phyloP scores from a whole-genome alignment of 2,797 vertebrate genomes.

The Novumbra hubbsi region DNA sequence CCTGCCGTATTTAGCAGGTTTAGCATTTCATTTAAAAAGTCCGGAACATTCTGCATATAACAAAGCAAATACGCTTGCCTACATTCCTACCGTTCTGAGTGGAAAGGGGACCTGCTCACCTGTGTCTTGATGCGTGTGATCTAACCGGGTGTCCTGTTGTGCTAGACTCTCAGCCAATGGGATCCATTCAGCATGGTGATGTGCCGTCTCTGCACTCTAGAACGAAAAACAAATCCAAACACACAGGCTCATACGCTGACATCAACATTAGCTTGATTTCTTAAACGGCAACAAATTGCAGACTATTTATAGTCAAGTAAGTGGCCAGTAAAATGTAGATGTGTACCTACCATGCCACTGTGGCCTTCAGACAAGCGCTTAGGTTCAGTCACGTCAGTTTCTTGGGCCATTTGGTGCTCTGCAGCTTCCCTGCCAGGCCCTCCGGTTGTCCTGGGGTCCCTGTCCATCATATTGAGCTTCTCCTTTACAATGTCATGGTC shows the following conservation, averaged over 20 bases:
- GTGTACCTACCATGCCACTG: background rate
- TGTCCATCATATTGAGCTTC: constrained; percentile 16
- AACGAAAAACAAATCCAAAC: background rate
- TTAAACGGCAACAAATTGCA: background rate
- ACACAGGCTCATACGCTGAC: background rate
- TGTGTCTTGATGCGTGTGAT: background rate
- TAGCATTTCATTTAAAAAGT: background rate
- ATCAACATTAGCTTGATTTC: background rate
- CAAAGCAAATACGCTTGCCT: background rate
- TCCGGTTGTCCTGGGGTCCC: background rate
- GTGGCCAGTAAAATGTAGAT: background rate
- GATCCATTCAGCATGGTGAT: constrained; percentile 3
- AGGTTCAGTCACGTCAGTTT: background rate
- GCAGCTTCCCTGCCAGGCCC: background rate
- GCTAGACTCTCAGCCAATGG: background rate
- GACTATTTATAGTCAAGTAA: background rate
- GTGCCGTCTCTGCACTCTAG: constrained; percentile 9
- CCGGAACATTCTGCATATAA: background rate
- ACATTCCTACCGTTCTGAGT: background rate
- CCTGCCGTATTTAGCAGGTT: background rate
- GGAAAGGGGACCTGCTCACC: background rate
- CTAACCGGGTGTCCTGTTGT: background rate
- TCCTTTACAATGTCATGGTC: constrained; percentile 16
- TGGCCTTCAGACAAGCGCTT: background rate
- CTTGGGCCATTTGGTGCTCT: background rate